phyloP scores from a whole-genome alignment of 2,888 invertebrate species.

The Catocala nupta region DNA sequence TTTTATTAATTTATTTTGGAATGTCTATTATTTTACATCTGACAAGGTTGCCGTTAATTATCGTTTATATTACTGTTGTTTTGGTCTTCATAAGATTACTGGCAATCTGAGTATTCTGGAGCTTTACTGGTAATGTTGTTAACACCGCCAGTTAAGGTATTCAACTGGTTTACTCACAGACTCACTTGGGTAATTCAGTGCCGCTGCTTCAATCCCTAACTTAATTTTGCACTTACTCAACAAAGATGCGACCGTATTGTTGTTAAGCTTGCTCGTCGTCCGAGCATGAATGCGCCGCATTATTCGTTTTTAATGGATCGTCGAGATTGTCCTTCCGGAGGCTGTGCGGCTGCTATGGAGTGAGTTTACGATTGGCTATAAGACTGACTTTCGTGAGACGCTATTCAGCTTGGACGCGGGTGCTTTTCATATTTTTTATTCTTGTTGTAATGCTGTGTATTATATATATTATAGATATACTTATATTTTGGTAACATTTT shows the following conservation, averaged over 20 bases:
- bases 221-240: background rate
- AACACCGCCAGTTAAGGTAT: too few species aligned
- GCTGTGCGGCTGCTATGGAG: background rate
- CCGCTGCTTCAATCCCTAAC: too few species aligned
- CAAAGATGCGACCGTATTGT: background rate
- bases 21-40: too few species aligned
- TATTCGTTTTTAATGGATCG: conserved; percentile 4
- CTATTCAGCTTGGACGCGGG: background rate
- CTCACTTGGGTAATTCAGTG: too few species aligned
- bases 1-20: too few species aligned
- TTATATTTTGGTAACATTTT: too few species aligned
- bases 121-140: too few species aligned
- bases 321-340: conserved; percentile 10
- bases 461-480: background rate
- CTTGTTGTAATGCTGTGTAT: background rate
- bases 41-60: too few species aligned
- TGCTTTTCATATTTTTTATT: background rate
- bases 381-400: conserved; percentile 9
- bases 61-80: too few species aligned
- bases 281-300: background rate
- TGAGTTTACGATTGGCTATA: conserved; percentile 1
- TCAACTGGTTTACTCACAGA: too few species aligned
- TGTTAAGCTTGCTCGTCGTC: background rate
- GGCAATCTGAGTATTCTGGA: too few species aligned
- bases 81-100: too few species aligned